Evolutionary conservation across 2,797 vertebrate genomes (phyloP), one percentile per base, ranked within the genome.

Genomic region (Melanotaenia trifasciata): DNA sequence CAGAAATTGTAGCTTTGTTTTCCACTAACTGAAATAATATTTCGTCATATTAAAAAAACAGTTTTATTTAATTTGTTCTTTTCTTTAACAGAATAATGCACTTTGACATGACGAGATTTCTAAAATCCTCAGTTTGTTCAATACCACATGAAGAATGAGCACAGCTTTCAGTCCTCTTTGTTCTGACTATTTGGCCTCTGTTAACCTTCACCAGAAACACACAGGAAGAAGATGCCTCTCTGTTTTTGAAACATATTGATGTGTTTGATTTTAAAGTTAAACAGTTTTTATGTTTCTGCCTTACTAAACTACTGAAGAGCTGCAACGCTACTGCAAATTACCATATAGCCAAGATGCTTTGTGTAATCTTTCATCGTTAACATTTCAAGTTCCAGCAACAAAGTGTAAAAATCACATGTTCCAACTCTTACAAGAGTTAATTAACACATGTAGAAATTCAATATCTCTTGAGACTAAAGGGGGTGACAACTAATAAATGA

Each of bases 361-460:
- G 50, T 13, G 11, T 9, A 10, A 22, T 51, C 2, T 51, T 45
- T 45, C 20, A 45, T 18, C 16, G 9, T 47, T n/a, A 47, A 47
- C 20, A 18, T 47, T 43, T n/a, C 20, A 20, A 20, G 45, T 47
- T 47, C 45, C 8, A 20, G 45, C 14, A n/a, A 47, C 18, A 47
- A 47, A n/a, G 2, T 47, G 6, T 47, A 7, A 53, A 53, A 56
- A 28, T 0, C 13, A 16, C 5, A 28, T 56, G 4, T 56, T 56
- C 13, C 2, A 12, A 28, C 14, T 14, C 26, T 16, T 5, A 56
- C 18, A 20, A 20, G n/a, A 8, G 18, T 47, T 47, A 26, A 35
- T 47, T 47, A 35, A 59, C 43, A 35, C 58, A 58, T 68, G 57
- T 50, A 26, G 32, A 36, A 59, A 36, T 59, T 35, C 38, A 60